Evolutionary conservation across 2,888 invertebrate species (phyloP).

Genomic region (Pocota personata): DNA sequence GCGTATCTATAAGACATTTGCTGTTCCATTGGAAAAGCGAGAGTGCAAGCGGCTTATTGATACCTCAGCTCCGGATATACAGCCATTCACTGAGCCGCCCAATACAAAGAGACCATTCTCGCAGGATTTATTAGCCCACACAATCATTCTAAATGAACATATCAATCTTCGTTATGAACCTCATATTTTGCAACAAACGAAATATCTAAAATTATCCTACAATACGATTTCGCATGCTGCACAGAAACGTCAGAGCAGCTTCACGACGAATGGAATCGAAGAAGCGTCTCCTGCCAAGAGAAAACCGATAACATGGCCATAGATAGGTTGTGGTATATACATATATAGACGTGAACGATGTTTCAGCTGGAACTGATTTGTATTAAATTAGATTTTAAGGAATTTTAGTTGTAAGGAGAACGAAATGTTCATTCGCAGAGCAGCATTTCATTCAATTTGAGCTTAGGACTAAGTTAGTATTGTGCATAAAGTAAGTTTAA

Average conservation of each 20-base stretch:
- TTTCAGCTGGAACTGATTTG: constrained; percentile 11
- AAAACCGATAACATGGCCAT: constrained; percentile 4
- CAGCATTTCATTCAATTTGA: neutral
- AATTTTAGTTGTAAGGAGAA: neutral
- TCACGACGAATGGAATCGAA: neutral
- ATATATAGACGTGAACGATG: neutral
- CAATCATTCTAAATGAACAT: neutral
- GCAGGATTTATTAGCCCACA: neutral
- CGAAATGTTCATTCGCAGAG: neutral
- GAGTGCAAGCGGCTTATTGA: neutral
- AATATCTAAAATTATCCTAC: constrained; percentile 42
- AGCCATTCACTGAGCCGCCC: neutral
- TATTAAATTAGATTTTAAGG: constrained; percentile 5
- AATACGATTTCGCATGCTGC: constrained; percentile 37
- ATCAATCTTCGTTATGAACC: neutral
- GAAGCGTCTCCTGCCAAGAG: constrained; percentile 43
- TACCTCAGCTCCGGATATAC: neutral
- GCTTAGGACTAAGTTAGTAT: neutral
- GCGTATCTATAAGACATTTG: constrained; percentile 77
- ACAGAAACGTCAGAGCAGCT: neutral
- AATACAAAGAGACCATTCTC: neutral
- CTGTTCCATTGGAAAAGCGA: constrained; percentile 75
- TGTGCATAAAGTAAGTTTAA: neutral
- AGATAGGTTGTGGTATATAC: neutral
- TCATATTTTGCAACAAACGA: constrained; percentile 15